Evolutionary conservation across 2,113 vertebrate species (phyloP).

Genomic region (Erinaceus europaeus): DNA sequence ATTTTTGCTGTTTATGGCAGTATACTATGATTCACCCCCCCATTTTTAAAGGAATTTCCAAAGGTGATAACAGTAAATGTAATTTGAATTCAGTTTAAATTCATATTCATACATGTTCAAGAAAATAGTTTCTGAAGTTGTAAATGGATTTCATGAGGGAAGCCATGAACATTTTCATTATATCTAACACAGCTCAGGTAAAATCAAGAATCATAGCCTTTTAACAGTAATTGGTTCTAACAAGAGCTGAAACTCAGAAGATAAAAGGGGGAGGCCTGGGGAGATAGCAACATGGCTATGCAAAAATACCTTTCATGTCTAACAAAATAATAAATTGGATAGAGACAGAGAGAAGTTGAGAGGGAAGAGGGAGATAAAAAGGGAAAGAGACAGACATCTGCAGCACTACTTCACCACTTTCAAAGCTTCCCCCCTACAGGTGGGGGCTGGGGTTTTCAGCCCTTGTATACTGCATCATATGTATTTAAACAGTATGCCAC

Average conservation of each 20-base stretch:
- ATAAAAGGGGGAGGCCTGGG: too few species aligned
- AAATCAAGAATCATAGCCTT: not conserved
- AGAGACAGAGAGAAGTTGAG: too few species aligned
- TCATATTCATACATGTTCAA: not conserved
- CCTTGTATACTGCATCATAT: too few species aligned
- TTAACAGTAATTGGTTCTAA: not conserved
- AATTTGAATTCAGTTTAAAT: constrained; percentile 48
- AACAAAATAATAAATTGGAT: too few species aligned
- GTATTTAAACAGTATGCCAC: too few species aligned
- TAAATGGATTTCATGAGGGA: constrained; percentile 27
- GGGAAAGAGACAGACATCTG: too few species aligned
- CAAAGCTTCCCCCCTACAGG: too few species aligned
- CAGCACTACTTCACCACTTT: too few species aligned
- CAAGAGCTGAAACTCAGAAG: not conserved
- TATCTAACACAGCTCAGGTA: not conserved
- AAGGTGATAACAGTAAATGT: constrained; percentile 23
- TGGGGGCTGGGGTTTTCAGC: too few species aligned
- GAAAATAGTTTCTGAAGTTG: not conserved
- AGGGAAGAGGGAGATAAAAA: too few species aligned
- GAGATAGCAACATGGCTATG: too few species aligned
- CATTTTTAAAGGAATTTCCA: constrained; percentile 42
- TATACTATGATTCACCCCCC: constrained; percentile 10
- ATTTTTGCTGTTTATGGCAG: constrained; percentile 30
- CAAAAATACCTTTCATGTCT: too few species aligned
- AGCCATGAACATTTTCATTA: not conserved